phyloP scores from a whole-genome alignment of 2,888 invertebrate genomes.

The Agrochola lota region DNA sequence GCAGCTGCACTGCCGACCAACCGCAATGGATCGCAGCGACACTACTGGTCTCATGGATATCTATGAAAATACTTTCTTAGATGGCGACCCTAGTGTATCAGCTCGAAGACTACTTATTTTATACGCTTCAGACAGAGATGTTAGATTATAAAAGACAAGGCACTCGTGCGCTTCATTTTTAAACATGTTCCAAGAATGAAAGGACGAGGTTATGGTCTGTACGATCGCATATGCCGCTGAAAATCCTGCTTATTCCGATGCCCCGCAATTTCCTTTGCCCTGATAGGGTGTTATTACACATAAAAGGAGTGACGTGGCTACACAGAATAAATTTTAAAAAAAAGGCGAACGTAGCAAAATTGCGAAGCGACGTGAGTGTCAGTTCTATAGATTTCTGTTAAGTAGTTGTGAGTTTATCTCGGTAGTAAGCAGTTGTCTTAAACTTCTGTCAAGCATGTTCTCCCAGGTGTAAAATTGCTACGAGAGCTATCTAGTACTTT shows the following conservation, averaged over 20 bases:
- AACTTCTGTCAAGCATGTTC: no score
- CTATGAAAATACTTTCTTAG: not conserved
- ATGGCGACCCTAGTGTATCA: not conserved
- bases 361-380: no score
- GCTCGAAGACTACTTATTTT: not conserved
- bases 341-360: no score
- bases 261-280: no score
- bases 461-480: not conserved
- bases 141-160: not conserved
- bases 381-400: no score
- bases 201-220: not conserved
- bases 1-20: not conserved
- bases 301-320: no score
- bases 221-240: no score
- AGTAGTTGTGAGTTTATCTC: no score
- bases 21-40: not conserved
- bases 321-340: no score
- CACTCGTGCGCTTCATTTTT: not conserved
- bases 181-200: not conserved
- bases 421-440: not conserved
- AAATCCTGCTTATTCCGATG: no score
- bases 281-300: no score
- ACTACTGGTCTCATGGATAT: not conserved
- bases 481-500: not conserved
- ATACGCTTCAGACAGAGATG: not conserved